These are phyloP conservation scores for Burhinus bistriatus DNA, from an alignment of 2,113 vertebrate species.

Conservation along the genomic window DNA sequence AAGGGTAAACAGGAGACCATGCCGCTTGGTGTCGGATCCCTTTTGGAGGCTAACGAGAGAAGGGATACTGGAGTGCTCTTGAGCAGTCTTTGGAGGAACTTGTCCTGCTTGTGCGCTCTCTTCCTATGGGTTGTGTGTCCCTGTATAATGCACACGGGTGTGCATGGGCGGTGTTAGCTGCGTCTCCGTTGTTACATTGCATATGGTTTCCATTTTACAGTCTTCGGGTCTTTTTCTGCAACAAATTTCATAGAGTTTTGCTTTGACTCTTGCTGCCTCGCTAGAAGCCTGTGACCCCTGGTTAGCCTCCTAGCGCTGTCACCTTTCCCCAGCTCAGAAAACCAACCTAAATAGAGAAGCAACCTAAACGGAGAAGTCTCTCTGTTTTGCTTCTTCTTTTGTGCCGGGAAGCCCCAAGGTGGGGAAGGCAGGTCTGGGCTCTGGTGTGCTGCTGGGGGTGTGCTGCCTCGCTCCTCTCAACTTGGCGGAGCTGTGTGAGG, in stretches of 20 bases:
- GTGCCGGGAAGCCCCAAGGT: neutral
- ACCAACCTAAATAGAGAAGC: neutral
- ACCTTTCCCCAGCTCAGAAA: neutral
- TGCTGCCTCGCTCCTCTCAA: neutral
- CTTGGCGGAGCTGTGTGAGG: conserved; percentile 19
- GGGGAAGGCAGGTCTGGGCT: neutral
- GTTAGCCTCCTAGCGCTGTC: accelerated
- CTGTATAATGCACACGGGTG: neutral
- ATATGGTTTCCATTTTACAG: conserved; percentile 53
- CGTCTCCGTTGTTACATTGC: neutral
- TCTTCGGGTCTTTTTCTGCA: conserved; percentile 13
- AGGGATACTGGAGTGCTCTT: neutral
- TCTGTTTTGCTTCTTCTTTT: accelerated
- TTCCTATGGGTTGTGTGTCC: neutral
- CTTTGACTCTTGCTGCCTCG: neutral
- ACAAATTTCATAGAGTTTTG: neutral
- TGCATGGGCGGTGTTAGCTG: neutral
- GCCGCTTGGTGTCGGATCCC: neutral
- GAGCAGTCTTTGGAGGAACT: neutral
- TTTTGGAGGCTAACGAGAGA: neutral
- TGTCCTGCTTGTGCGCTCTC: neutral
- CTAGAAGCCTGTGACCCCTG: neutral
- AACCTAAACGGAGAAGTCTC: neutral
- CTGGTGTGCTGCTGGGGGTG: neutral
- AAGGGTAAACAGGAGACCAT: neutral